Base-by-base conservation (phyloP, 2,113 vertebrate genomes). In the Pseudorhombus dupliciocellatus region DNA sequence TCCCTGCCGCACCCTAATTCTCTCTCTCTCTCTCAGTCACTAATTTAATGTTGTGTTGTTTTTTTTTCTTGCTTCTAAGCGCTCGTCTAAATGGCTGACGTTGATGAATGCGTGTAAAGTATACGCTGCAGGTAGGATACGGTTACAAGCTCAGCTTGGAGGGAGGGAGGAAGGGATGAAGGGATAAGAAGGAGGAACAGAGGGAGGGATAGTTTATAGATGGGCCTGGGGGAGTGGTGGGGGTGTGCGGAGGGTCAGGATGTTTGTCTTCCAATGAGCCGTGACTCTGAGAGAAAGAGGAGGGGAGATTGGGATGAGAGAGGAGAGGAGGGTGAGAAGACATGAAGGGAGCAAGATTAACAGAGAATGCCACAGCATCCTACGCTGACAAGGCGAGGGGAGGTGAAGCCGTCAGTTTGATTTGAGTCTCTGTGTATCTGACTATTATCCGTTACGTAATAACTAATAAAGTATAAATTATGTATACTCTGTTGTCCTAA, bases 41-140 rank as follows among this genome's bases (percentile, higher is more conserved):
- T 88, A 87, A 92, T 90, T 84, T 88, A 60, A 82, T 87, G 81
- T 88, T 85, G 70, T 84, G 78, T 86, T 89, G 62, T 85, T 86
- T 91, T 85, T 90, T 78, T 50, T 81, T 81, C 80, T 75, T 66
- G 60, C 84, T 76, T 80, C 73, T 73, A 57, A 90, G 89, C 91
- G 90, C 80, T 85, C 81, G 91, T 87, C 92, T 87, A 90, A 92
- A 90, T 76, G 91, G 88, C 89, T 94, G 94, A 94, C 91, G 50
- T 92, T 95, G 94, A 95, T 94, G 92, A 94, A 95, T 94, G 94
- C 89, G 88, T 93, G 94, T 94, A 93, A 95, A 88, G 80, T 89
- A 93, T 91, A 91, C 66, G 86, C 91, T 95, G 94, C 93, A 93
- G 90, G 94, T 94, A 94, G 92, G 91, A 91, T 96, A 92, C 52